phyloP scores from a whole-genome alignment of 2,113 vertebrate species.

The Lampris megalopsis region DNA sequence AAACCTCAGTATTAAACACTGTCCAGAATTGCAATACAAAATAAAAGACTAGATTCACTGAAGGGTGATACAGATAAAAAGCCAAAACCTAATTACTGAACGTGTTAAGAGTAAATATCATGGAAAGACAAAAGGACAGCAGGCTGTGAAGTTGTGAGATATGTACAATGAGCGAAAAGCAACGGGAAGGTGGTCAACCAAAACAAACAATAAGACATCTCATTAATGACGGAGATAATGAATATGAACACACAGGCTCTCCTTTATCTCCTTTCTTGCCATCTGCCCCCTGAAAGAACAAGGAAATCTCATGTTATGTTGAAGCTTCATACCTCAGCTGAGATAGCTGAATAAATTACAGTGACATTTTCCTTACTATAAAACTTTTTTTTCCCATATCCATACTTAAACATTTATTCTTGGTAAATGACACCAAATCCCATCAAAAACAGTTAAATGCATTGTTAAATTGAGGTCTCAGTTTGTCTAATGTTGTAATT shows the following conservation, averaged over 20 bases:
- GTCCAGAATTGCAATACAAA: slow-evolving; percentile 35
- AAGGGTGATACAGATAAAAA: slow-evolving; percentile 44
- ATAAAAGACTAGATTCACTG: slow-evolving; percentile 22
- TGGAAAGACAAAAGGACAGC: slow-evolving; percentile 21
- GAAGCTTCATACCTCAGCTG: neutral
- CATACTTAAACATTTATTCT: no score
- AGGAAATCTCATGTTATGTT: slow-evolving; percentile 25
- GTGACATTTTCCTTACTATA: neutral
- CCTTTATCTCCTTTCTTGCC: slow-evolving; percentile 87
- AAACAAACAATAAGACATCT: slow-evolving; percentile 20
- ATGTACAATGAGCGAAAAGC: slow-evolving; percentile 41
- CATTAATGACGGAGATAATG: slow-evolving; percentile 3
- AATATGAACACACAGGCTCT: slow-evolving; percentile 79
- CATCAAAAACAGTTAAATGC: neutral
- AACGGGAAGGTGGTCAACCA: slow-evolving; percentile 30
- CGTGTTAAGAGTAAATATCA: slow-evolving; percentile 44
- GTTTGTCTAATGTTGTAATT: neutral
- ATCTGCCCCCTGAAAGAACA: slow-evolving; percentile 76
- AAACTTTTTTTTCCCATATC: no score
- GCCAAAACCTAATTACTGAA: slow-evolving; percentile 54
- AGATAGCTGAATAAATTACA: neutral
- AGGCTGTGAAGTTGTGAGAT: slow-evolving; percentile 29
- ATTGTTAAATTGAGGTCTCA: neutral
- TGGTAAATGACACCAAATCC: no score
- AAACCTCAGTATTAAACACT: slow-evolving; percentile 35